Percentiles rank a stretch among this genome's conserved stretches.
These are phyloP conservation scores for Drosophila murphyi DNA, from an alignment of 1,140 invertebrate genomes.

Conservation along the genomic window DNA sequence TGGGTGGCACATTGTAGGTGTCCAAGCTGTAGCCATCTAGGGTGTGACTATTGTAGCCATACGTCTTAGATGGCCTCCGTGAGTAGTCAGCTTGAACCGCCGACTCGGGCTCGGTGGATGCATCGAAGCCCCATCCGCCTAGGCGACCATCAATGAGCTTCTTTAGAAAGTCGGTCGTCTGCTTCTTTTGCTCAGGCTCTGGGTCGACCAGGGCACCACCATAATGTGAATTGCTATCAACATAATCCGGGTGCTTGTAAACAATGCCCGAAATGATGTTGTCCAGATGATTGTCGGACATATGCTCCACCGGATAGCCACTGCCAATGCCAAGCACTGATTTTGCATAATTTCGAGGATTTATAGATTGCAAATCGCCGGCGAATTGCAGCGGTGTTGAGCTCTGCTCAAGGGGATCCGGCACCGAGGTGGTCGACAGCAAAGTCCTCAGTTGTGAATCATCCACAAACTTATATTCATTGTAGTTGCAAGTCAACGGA, in stretches of 20 bases:
- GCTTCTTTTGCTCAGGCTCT: slow-evolving; percentile 60
- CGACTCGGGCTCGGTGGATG: slow-evolving; percentile 56
- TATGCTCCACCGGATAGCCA: slow-evolving; percentile 66
- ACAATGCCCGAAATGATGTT: slow-evolving; percentile 71
- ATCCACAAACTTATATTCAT: slow-evolving; percentile 63
- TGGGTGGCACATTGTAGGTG: slow-evolving; percentile 66
- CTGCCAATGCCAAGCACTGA: slow-evolving; percentile 18
- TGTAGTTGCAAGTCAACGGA: slow-evolving; percentile 34
- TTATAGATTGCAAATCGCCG: slow-evolving; percentile 59
- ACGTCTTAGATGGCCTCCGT: slow-evolving; percentile 52
- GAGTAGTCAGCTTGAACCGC: slow-evolving; percentile 56
- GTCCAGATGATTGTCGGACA: slow-evolving; percentile 66
- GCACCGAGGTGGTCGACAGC: slow-evolving; percentile 70
- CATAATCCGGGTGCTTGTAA: slow-evolving; percentile 67
- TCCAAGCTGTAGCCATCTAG: slow-evolving; percentile 69
- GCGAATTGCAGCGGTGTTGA: slow-evolving; percentile 65
- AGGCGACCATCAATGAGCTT: slow-evolving; percentile 68
- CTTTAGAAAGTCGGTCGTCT: slow-evolving; percentile 69
- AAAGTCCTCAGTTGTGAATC: slow-evolving; percentile 53
- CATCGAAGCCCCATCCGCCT: slow-evolving; percentile 69
- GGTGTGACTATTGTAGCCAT: slow-evolving; percentile 67
- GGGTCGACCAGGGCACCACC: slow-evolving; percentile 67
- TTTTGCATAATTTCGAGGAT: slow-evolving; percentile 10
- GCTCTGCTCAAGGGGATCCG: slow-evolving; percentile 63
- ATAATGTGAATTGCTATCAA: slow-evolving; percentile 38